Conservation (phyloP, 2,113 vertebrate species). For the Paradisaea rubra region DNA sequence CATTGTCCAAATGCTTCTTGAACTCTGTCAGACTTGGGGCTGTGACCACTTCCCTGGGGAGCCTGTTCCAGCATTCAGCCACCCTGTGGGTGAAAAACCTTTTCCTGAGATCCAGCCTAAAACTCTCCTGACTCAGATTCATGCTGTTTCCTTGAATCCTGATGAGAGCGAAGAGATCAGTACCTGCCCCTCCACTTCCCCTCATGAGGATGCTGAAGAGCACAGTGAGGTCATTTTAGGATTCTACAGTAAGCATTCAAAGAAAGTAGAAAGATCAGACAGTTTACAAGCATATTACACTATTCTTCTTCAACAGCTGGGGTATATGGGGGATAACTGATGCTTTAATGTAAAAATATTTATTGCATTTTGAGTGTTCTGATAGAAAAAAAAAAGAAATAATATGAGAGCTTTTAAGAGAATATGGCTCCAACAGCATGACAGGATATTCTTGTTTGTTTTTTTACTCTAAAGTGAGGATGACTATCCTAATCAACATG, state of each 20-base stretch:
- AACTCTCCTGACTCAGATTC: background rate
- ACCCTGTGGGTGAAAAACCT: background rate
- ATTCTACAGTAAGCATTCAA: background rate
- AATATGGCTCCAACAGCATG: background rate
- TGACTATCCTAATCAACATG: background rate
- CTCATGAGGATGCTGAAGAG: background rate
- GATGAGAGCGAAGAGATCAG: background rate
- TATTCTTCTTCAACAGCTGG: background rate
- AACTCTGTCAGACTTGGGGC: background rate
- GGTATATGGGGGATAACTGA: background rate
- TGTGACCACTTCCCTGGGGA: too few species aligned
- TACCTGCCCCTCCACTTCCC: background rate
- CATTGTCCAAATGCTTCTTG: background rate
- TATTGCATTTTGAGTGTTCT: background rate
- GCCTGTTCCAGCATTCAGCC: background rate
- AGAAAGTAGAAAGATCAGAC: background rate
- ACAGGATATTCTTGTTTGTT: background rate
- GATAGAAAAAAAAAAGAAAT: background rate
- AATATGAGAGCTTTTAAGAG: background rate
- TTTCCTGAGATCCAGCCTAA: background rate
- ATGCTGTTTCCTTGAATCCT: background rate
- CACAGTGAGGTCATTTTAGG: fast-evolving
- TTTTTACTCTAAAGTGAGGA: background rate
- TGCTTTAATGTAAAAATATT: background rate
- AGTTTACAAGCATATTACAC: background rate